These are phyloP conservation scores for Sclerodermus sp. DNA, from an alignment of 2,888 invertebrate genomes.

Conservation along the genomic window DNA sequence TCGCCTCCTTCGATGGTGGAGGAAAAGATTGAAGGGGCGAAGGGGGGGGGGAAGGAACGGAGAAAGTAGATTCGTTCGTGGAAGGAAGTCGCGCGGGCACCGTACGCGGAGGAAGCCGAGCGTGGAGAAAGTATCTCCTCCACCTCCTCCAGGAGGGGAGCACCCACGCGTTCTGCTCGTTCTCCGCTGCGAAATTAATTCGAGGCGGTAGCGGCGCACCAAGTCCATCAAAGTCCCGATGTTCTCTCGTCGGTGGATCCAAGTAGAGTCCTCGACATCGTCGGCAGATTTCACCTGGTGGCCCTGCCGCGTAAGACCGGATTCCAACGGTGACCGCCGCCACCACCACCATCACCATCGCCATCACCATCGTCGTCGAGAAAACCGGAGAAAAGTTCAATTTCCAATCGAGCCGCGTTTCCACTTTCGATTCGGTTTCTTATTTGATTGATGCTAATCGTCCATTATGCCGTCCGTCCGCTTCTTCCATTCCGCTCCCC, in stretches of 20 bases:
- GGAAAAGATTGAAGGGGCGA: slow-evolving; percentile 20
- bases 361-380: not conserved
- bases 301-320: not conserved
- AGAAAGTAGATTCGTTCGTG: slow-evolving; percentile 35
- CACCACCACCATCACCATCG: too few species aligned
- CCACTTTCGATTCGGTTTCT: not conserved
- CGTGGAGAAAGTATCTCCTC: slow-evolving; percentile 38
- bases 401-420: not conserved
- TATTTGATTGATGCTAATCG: too few species aligned
- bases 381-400: not conserved
- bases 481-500: too few species aligned
- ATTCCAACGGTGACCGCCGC: too few species aligned
- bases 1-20: too few species aligned
- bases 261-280: not conserved
- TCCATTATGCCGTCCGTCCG: too few species aligned
- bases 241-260: too few species aligned
- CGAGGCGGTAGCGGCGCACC: not conserved
- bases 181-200: slow-evolving; percentile 25
- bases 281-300: not conserved
- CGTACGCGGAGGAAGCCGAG: slow-evolving; percentile 24
- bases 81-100: slow-evolving; percentile 26
- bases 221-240: not conserved
- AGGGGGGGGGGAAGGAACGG: slow-evolving; percentile 20
- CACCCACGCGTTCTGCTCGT: slow-evolving; percentile 22
- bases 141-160: slow-evolving; percentile 8